Base-by-base conservation (phyloP, 1,140 invertebrate genomes). In the Ceratina australensis region DNA sequence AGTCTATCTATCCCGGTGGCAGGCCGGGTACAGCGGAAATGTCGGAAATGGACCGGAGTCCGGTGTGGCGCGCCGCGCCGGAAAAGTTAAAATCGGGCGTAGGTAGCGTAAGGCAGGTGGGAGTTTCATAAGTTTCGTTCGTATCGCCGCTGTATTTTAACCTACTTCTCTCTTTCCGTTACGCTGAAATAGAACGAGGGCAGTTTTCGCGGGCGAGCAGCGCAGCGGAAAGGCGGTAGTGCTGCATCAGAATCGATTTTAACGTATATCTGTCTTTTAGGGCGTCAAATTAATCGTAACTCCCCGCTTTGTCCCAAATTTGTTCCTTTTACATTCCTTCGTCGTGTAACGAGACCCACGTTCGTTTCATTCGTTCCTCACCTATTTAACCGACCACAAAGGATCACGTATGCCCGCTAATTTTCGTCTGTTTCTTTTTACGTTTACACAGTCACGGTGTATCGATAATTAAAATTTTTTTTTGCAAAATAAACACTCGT, bases 221-320 rank as follows among this genome's bases (percentile, higher is more conserved):
- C 33, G 65, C 78, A 60, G 77, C 49, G 77, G 68, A 61, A 79
- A 82, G 73, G 82, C 57, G 59, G 61, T 65, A 59, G 74, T 71
- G 79, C 67, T 85, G 83, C 82, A 83, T 75, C 82, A 81, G 83
- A 85, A 85, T 85, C 83, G 83, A 85, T 83, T 83, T 71, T 64
- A 75, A 68, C 65, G 49, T 81, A 63, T 82, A 42, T 84, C 72
- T 73, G 67, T 72, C 50, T 66, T 52, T 76, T 69, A 61, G 26
- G 60, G 64, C 26, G 71, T 61, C 66, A 77, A 64, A 81, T 84
- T 79, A 75, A 76, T 52, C 61, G 57, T 49, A 59, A 72, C 57
- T 42, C 49, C 33, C 33, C 28, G n/a, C 57, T 69, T 61, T 74
- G 57, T 72, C 22, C 52, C 33, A 15, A 59, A 47, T 64, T 47